Base-by-base conservation (phyloP, 2,888 invertebrate genomes). In the Ptilodon capucinus region DNA sequence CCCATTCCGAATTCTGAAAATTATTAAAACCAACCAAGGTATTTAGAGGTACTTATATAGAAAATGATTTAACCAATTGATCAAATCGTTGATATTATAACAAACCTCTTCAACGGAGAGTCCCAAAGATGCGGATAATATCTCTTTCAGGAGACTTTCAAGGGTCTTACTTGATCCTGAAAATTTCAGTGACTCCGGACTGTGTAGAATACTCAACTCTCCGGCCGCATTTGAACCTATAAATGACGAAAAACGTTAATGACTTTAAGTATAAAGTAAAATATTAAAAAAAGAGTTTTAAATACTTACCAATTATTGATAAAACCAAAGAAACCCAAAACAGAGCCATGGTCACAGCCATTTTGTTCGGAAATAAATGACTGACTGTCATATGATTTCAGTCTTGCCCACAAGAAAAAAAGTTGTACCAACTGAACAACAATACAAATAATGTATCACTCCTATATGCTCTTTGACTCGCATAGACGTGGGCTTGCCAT, bases 51-150 rank as follows among this genome's bases (percentile, higher is more conserved):
- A 3, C 11, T 28, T n/a, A 25, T 25, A 9, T 25, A 9, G 9
- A 28, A 11, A 28, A 28, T 2, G 11, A 7, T 11, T 7, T 3
- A 28, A 5, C 7, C 13, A 28, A 9, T 28, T 9, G 3, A 28
- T 28, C 23, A 23, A 23, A 23, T 23, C 4, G 23, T 23, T 6
- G 4, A 8, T 23, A 23, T 23, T 28, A 9, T 28, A 28, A 65
- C 62, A 51, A 84, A 94, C 94, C 86, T 94, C 93, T 76, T 94
- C 93, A n/a, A 94, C 93, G 9, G 95, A 94, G 58, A 94, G 93
- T 40, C 96, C 96, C 54, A 95, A 86, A 42, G 93, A 84, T 47
- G 95, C 94, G n/a, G 94, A 93, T 57, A 94, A 93, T 5, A 96
- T 92, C 78, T 96, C 96, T 70, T 92, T 93, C 2, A 95, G 78